phyloP scores from a whole-genome alignment of 2,888 invertebrate species.

The Beris morrisii region DNA sequence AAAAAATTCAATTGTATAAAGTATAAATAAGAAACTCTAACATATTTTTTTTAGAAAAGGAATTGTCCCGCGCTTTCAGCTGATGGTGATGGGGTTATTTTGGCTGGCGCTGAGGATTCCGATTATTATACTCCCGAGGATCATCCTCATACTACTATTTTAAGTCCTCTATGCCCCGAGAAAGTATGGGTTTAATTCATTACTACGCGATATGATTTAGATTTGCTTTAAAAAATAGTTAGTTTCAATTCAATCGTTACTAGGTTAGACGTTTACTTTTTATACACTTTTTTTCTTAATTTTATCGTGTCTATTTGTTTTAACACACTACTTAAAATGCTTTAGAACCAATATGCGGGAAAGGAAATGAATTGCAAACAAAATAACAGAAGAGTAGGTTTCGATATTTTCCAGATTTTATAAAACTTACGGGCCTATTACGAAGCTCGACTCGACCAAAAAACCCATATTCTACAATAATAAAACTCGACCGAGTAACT shows the following conservation, averaged over 20 bases:
- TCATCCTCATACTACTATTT: constrained; percentile 64
- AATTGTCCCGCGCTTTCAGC: constrained; percentile 44
- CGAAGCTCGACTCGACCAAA: too few relatives aligned
- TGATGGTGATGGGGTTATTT: constrained; percentile 45
- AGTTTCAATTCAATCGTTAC: constrained; percentile 28
- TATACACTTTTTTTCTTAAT: constrained; percentile 23
- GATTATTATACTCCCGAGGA: constrained; percentile 81
- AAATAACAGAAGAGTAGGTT: not conserved
- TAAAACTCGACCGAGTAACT: too few relatives aligned
- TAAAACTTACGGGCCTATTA: too few relatives aligned
- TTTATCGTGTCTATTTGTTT: not conserved
- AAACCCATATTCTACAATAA: too few relatives aligned
- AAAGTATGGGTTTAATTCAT: constrained; percentile 44
- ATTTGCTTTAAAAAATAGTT: constrained; percentile 27
- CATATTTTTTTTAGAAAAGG: constrained; percentile 42
- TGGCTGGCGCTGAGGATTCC: constrained; percentile 65
- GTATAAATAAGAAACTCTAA: not conserved
- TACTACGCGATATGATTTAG: constrained; percentile 30
- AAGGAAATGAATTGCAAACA: not conserved
- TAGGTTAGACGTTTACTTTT: constrained; percentile 32
- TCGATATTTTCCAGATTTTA: too few relatives aligned
- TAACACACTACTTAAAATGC: not conserved
- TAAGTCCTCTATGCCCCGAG: constrained; percentile 62
- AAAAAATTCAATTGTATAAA: constrained; percentile 1
- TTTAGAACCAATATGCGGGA: not conserved